Conservation (phyloP, 2,888 invertebrate genomes). For the Andrena bicolor region DNA sequence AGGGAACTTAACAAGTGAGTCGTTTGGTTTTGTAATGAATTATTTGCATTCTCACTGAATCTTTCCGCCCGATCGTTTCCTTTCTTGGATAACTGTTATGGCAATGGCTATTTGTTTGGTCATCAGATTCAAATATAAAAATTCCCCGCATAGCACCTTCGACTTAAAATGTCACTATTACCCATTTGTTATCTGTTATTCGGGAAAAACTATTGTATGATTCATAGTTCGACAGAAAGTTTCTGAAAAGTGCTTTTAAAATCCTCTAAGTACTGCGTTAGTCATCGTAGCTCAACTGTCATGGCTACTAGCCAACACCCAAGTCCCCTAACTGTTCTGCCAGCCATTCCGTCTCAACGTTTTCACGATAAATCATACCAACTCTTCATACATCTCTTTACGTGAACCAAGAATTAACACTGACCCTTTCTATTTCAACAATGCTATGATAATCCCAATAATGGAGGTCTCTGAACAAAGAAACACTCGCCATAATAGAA, state of each 20-base stretch:
- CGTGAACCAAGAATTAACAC: no score
- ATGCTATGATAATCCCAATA: background rate
- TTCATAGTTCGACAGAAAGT: background rate
- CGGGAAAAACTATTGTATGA: background rate
- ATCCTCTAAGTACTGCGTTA: no score
- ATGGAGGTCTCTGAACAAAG: background rate
- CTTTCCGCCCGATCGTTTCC: no score
- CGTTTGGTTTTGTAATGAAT: background rate
- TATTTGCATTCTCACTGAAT: no score
- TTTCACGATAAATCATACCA: no score
- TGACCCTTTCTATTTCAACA: no score
- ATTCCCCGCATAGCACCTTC: background rate
- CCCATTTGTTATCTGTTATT: background rate
- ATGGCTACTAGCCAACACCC: constrained; percentile 2
- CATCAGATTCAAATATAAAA: background rate
- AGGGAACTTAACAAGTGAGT: background rate
- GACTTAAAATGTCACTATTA: background rate
- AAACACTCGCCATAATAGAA: background rate
- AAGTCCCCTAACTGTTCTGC: no score
- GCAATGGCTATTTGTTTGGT: background rate
- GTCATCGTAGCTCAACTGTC: no score
- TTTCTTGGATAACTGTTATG: no score
- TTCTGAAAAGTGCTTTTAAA: background rate
- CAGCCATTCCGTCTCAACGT: no score
- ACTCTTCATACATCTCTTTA: no score